phyloP scores from a whole-genome alignment of 2,113 vertebrate species.

The Alethe castanea region DNA sequence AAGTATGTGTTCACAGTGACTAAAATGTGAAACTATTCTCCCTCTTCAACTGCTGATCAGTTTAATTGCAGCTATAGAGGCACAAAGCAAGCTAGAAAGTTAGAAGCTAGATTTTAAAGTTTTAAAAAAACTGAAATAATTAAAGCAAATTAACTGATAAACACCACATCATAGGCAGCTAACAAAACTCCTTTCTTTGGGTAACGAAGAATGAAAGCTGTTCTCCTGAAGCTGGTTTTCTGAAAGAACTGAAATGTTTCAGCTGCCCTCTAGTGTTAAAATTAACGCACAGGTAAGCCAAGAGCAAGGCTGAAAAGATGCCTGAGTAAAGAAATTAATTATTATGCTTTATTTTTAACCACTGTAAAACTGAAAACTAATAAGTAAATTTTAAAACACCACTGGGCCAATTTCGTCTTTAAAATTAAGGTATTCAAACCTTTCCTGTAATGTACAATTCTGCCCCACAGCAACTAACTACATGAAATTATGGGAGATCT shows the following conservation, averaged over 20 bases:
- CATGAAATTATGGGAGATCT: not conserved
- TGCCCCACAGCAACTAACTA: not conserved
- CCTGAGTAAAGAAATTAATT: not conserved
- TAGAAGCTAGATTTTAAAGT: not conserved
- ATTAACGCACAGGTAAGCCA: not conserved
- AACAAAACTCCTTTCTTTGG: not conserved
- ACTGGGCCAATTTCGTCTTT: not conserved
- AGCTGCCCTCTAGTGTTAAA: conserved; percentile 40
- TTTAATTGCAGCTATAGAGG: not conserved
- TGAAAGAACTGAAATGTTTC: not conserved
- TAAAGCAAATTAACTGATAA: not conserved
- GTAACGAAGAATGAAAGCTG: not conserved
- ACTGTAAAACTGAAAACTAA: not conserved
- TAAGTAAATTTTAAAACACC: not conserved
- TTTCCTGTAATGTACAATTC: not conserved
- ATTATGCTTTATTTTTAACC: not conserved
- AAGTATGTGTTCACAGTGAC: not conserved
- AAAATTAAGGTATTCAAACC: not conserved
- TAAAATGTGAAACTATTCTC: not conserved
- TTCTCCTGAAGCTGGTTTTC: not conserved
- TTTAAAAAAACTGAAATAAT: not conserved
- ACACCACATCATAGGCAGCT: not conserved
- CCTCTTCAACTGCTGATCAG: not conserved
- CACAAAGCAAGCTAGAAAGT: not conserved
- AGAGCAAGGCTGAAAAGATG: not conserved